phyloP scores from a whole-genome alignment of 2,888 invertebrate species.

The Troglohyphantes excavatus region DNA sequence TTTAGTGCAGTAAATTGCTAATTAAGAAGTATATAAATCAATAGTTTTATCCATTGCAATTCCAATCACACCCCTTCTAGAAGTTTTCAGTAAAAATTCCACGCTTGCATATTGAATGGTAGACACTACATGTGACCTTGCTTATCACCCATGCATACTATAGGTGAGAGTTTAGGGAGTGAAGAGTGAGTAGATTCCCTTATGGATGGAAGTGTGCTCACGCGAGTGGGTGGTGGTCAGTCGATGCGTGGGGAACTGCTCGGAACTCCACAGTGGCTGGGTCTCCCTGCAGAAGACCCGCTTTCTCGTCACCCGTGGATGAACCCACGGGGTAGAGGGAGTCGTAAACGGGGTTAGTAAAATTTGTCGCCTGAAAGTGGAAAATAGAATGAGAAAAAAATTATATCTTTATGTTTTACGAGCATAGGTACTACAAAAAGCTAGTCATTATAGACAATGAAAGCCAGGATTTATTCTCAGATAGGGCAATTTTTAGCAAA shows the following conservation, averaged over 20 bases:
- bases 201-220: conserved; percentile 61
- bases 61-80: no score
- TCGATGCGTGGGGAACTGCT: conserved; percentile 22
- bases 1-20: no score
- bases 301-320: conserved; percentile 83
- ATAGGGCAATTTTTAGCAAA: no score
- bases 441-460: no score
- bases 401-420: no score
- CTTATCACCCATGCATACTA: not conserved
- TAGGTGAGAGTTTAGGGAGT: not conserved
- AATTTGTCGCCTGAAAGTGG: conserved; percentile 86
- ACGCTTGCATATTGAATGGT: no score
- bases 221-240: conserved; percentile 66
- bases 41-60: no score
- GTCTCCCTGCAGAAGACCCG: conserved; percentile 82
- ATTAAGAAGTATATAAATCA: no score
- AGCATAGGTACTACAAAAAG: no score
- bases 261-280: conserved; percentile 58
- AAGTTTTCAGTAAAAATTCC: no score
- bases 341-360: conserved; percentile 93
- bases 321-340: conserved; percentile 86
- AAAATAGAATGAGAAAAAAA: no score
- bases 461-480: no score
- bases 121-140: not conserved
- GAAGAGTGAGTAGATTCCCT: not conserved